phyloP scores from a whole-genome alignment of 2,113 vertebrate genomes.

The Hylia prasina region DNA sequence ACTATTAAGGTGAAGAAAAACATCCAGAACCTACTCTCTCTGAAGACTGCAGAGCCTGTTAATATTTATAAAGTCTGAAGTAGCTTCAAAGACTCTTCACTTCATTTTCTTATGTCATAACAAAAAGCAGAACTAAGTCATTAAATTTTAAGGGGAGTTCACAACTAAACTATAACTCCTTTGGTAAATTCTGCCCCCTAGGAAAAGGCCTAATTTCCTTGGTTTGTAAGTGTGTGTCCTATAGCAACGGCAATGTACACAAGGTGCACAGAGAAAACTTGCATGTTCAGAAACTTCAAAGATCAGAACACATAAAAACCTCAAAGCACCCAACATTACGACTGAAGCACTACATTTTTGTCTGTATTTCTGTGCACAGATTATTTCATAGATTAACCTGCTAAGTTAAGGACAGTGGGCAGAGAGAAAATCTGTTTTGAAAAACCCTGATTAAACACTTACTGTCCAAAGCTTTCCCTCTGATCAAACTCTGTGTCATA shows the following conservation, averaged over 20 bases:
- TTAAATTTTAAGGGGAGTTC: background rate
- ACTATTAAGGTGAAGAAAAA: background rate
- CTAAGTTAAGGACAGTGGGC: background rate
- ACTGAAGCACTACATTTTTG: background rate
- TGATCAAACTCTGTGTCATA: background rate
- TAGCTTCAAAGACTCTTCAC: conserved; percentile 37
- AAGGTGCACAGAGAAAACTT: background rate
- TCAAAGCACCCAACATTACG: background rate
- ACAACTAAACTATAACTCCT: background rate
- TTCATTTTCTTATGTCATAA: conserved; percentile 4
- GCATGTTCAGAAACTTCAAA: background rate
- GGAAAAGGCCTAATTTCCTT: background rate
- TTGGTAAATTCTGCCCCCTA: background rate
- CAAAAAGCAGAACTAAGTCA: background rate
- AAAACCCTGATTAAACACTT: background rate
- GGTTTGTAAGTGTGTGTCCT: background rate
- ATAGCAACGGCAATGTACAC: background rate
- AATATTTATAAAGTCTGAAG: conserved; percentile 55
- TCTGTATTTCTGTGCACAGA: background rate
- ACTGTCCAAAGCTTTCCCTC: background rate
- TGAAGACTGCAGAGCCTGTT: conserved; percentile 10
- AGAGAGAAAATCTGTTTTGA: background rate
- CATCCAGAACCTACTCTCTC: background rate
- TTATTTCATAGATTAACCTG: background rate
- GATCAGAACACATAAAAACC: background rate